Conservation (phyloP, 2,113 vertebrate genomes). For the Lipotes vexillifer region DNA sequence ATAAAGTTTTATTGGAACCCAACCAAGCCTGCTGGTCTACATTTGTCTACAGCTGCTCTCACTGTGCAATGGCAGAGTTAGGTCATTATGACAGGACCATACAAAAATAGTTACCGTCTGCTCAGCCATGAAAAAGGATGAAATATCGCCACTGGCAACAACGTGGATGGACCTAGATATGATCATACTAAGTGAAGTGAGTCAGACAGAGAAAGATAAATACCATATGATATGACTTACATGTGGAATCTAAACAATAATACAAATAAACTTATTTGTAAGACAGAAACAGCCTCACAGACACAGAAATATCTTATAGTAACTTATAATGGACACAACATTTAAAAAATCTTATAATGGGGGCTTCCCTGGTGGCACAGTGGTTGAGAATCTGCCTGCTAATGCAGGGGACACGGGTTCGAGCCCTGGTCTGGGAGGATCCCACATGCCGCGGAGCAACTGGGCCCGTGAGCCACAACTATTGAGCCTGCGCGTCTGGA, state of each 20-base stretch:
- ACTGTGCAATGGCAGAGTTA: neutral
- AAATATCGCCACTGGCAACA: neutral
- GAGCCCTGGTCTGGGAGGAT: too few species aligned
- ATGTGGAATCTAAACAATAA: neutral
- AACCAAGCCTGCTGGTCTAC: neutral
- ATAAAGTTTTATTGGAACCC: conserved; percentile 36
- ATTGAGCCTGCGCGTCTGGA: too few species aligned
- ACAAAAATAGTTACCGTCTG: neutral
- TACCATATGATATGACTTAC: neutral
- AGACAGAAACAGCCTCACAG: neutral
- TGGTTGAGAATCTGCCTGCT: too few species aligned
- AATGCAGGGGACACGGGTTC: too few species aligned
- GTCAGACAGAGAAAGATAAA: neutral
- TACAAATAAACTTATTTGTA: neutral
- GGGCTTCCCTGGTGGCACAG: too few species aligned
- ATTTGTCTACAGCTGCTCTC: neutral
- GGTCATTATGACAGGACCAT: neutral
- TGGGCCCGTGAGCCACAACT: too few species aligned
- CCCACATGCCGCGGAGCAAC: too few species aligned
- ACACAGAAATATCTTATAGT: neutral
- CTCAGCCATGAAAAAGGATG: neutral
- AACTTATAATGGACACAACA: neutral
- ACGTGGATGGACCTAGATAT: neutral
- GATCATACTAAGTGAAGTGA: neutral
- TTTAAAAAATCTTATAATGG: neutral